Evolutionary conservation across 2,888 invertebrate species (phyloP), one percentile per base, ranked within the genome.

Genomic region (Drosophila anomalipes): DNA sequence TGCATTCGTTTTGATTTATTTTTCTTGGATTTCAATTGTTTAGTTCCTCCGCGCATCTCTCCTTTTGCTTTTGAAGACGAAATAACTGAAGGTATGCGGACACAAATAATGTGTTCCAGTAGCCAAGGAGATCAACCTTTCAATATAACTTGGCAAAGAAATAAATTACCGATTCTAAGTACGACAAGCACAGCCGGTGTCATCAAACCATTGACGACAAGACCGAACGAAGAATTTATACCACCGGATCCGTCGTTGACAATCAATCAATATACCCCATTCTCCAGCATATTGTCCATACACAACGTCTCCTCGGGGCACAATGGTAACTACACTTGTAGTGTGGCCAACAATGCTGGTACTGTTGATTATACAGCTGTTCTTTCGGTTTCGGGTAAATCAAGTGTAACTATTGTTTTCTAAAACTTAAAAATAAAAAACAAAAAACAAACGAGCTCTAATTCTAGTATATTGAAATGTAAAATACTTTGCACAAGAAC

Each of bases 61-160:
- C 97, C 97, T 90, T 97, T 97, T 94, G 95, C 95, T 94, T 97
- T 97, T 94, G 97, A 96, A 93, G 95, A 95, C 89, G 96, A 96
- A 91, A 95, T 97, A 91, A 96, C 95, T 92, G 96, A 96, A 92
- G 97, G 97, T 83, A 96, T 97, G 94, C 95, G 97, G 77, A 96
- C 96, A 86, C 97, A 97, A 94, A 93, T 95, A 74, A 94, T 95
- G 94, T 95, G 95, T 92, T 94, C 94, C 66, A 94, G 94, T 81
- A 95, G 94, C 91, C 94, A 94, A 92, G 94, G 94, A 69, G 94
- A 94, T 90, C 94, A 94, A 89, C 94, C 94, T 39, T 94, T 94
- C 87, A 94, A 94, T 92, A 94, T 94, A 81, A 94, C 94, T 28
- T 94, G 94, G 94, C 92, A 94, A 60, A 93, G 94, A 91, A 94